Evolutionary conservation across 2,113 vertebrate species (phyloP), one percentile per base, ranked within the genome.

Genomic region (Boleophthalmus pectinirostris): DNA sequence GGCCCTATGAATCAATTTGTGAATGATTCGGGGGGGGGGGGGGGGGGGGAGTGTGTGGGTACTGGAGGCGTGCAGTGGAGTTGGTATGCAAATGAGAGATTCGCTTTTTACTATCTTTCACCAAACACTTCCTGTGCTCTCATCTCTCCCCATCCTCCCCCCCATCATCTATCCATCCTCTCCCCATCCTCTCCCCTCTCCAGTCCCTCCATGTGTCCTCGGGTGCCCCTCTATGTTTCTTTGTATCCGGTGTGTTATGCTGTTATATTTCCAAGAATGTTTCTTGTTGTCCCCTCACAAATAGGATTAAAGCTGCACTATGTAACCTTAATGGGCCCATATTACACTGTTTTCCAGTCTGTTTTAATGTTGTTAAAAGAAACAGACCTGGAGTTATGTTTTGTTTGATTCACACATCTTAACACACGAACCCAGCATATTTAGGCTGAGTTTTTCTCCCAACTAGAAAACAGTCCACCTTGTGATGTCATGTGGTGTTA

Each of bases 71-170:
- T 43, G 38, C 51, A 61, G 56, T 74, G 78, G 51, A 20, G 80
- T 88, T 88, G 81, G 84, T 84, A 86, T 89, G 85, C 84, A 90
- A 87, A 89, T 82, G 63, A 82, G 85, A 74, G 71, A 83, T 88
- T 86, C 82, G 77, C 70, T 81, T 77, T 85, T 74, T 72, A 51
- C 73, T 11, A 77, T 53, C 69, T 53, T 85, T 91, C 80, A 84
- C 78, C 79, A 73, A n/a, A 80, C 82, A 76, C 85, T 64, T 64
- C 61, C 61, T 64, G 71, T 71, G 65, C 84, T 87, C 85, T 88
- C 82, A 66, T 68, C 68, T 13, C 16, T 29, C 29, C 29, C 76
- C 72, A 83, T 86, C 83, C 78, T 84, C 82, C 61, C 70, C 79
- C 70, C 72, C 78, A 78, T 70, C 76, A 6, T 15, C 75, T 69